These are phyloP conservation scores for Homarus gammarus DNA, from an alignment of 2,888 invertebrate genomes.

Conservation along the genomic window DNA sequence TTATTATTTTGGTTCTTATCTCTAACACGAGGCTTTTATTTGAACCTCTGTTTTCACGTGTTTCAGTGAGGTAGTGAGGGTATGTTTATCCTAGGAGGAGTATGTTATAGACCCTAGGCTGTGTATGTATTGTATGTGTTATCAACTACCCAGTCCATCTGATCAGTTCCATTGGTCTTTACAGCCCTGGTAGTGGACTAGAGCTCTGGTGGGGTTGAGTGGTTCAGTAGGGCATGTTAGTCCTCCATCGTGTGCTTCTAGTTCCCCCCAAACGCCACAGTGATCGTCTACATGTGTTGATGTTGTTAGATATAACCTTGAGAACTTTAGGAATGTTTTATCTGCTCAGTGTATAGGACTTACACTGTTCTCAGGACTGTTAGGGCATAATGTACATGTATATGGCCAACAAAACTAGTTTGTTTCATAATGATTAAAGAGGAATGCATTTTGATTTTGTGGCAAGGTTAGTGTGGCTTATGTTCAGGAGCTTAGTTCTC, in stretches of 20 bases:
- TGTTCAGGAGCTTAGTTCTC: not conserved
- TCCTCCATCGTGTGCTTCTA: slow-evolving; percentile 17
- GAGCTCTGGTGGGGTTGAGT: not conserved
- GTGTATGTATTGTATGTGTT: not conserved
- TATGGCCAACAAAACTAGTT: slow-evolving; percentile 31
- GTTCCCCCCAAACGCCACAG: not conserved
- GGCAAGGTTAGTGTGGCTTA: slow-evolving; percentile 14
- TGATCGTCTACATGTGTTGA: slow-evolving; percentile 27
- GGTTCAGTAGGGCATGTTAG: slow-evolving; percentile 11
- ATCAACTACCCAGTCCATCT: too few relatives aligned
- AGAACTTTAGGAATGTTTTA: slow-evolving; percentile 26
- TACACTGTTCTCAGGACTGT: slow-evolving; percentile 14
- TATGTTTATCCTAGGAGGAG: not conserved
- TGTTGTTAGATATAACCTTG: slow-evolving; percentile 22
- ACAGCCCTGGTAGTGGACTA: not conserved
- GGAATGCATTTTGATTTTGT: slow-evolving; percentile 21
- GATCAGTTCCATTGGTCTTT: too few relatives aligned
- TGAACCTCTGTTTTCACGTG: slow-evolving; percentile 49
- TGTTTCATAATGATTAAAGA: slow-evolving; percentile 14
- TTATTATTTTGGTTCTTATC: not conserved
- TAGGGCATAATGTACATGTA: slow-evolving; percentile 30
- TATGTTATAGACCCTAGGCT: not conserved
- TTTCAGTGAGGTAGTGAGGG: not conserved
- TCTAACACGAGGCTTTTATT: not conserved
- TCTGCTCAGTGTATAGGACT: slow-evolving; percentile 27